Percentiles rank a stretch among this genome's conserved stretches.
Conservation (phyloP, 2,888 invertebrate species). For the Acleris laterana region DNA sequence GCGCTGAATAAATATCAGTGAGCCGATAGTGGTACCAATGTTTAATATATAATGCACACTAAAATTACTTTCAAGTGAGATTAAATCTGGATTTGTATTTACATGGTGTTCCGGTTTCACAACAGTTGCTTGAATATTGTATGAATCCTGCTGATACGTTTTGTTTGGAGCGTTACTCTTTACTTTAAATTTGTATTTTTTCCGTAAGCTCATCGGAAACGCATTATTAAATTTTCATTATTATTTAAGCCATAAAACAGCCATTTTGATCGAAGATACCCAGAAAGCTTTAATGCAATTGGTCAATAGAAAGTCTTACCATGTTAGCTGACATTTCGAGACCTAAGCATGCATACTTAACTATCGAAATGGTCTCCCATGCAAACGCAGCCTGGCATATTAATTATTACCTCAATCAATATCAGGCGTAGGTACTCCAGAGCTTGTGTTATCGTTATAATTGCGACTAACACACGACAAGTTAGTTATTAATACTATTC, state of each 20-base stretch:
- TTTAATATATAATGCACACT: constrained; percentile 20
- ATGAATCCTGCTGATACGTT: constrained; percentile 1
- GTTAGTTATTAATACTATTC: constrained; percentile 74
- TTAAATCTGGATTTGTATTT: constrained; percentile 9
- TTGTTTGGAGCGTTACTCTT: constrained; percentile 8
- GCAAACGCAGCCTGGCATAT: constrained; percentile 43
- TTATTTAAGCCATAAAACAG: no score
- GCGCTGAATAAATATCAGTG: constrained; percentile 73
- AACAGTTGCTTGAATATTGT: constrained; percentile 16
- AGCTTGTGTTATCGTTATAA: constrained; percentile 55
- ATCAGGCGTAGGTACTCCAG: constrained; percentile 53
- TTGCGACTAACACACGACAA: constrained; percentile 49
- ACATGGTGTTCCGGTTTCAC: neutral
- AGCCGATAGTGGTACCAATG: constrained; percentile 53
- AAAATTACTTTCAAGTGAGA: constrained; percentile 21
- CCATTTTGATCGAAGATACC: no score
- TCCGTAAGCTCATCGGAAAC: neutral
- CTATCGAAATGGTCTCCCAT: constrained; percentile 17
- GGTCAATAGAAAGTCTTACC: neutral
- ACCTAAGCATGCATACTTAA: constrained; percentile 7
- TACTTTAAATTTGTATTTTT: neutral
- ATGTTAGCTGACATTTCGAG: neutral
- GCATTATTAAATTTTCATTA: neutral
- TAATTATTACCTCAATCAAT: constrained; percentile 55
- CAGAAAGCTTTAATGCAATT: no score